Percentiles rank a stretch among this genome's conserved stretches.
These are phyloP conservation scores for Oreochromis spilurus DNA, from an alignment of 2,113 vertebrate genomes.

Conservation along the genomic window DNA sequence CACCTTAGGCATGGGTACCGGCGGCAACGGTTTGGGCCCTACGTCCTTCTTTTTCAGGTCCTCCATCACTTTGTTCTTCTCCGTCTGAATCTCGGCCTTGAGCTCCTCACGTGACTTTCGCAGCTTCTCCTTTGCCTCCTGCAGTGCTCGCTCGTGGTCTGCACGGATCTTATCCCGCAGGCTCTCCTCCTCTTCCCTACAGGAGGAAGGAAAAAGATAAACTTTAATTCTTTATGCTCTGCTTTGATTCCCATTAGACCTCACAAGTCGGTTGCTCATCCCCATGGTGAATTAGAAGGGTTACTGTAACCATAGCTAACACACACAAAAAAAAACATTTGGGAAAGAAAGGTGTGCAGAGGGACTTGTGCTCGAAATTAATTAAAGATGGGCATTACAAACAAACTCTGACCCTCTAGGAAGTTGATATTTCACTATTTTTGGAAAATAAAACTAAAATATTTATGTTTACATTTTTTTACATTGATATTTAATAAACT, in stretches of 20 bases:
- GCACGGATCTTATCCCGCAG: conserved; percentile 95
- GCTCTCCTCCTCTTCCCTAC: conserved; percentile 94
- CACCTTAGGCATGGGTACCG: conserved; percentile 89
- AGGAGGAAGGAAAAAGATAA: neutral
- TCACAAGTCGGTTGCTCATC: neutral
- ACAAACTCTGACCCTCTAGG: neutral
- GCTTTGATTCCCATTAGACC: neutral
- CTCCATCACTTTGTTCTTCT: conserved; percentile 88
- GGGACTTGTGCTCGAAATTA: neutral
- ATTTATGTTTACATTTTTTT: neutral
- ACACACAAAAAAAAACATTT: neutral
- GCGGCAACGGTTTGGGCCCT: conserved; percentile 80
- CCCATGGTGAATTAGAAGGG: neutral
- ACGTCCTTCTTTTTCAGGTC: conserved; percentile 86
- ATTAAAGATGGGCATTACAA: neutral
- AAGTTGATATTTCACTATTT: neutral
- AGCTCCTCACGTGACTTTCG: conserved; percentile 92
- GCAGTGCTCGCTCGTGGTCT: conserved; percentile 93
- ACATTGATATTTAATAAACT: neutral
- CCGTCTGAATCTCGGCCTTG: conserved; percentile 93
- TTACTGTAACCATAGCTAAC: neutral
- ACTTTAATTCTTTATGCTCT: neutral
- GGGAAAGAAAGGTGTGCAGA: neutral
- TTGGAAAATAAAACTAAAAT: neutral
- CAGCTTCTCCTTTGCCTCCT: conserved; percentile 98